Conservation (phyloP, 1,140 invertebrate genomes). For the Melanaphis sacchari region DNA sequence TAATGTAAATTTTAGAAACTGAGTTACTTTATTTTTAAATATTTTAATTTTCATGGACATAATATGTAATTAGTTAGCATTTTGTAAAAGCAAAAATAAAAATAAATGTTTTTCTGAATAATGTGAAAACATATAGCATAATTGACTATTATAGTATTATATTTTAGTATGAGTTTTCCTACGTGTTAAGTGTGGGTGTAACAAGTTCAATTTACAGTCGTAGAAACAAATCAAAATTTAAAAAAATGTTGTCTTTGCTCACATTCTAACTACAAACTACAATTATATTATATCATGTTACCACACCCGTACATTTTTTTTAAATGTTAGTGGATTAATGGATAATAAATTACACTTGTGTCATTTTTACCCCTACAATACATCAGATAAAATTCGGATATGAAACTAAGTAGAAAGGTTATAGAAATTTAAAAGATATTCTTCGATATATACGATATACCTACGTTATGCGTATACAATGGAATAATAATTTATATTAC, state of each 20-base stretch:
- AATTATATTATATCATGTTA: not conserved
- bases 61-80: not conserved
- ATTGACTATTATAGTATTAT: not conserved
- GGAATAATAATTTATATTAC: constrained; percentile 45
- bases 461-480: not conserved
- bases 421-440: constrained; percentile 27
- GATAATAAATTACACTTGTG: not conserved
- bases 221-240: not conserved
- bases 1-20: too few species aligned
- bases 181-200: not conserved
- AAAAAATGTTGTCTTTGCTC: not conserved
- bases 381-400: constrained; percentile 19
- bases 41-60: too few species aligned
- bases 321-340: constrained; percentile 33
- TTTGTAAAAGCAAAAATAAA: not conserved
- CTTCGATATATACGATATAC: not conserved
- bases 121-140: not conserved
- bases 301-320: constrained; percentile 29
- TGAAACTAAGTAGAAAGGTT: not conserved
- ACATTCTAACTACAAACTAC: not conserved
- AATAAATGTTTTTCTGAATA: not conserved
- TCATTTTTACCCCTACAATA: not conserved
- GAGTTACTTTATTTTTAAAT: too few species aligned
- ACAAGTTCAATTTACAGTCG: not conserved
- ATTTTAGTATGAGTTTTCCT: not conserved